Conservation (phyloP, 2,113 vertebrate species). For the Amazona guildingii region DNA sequence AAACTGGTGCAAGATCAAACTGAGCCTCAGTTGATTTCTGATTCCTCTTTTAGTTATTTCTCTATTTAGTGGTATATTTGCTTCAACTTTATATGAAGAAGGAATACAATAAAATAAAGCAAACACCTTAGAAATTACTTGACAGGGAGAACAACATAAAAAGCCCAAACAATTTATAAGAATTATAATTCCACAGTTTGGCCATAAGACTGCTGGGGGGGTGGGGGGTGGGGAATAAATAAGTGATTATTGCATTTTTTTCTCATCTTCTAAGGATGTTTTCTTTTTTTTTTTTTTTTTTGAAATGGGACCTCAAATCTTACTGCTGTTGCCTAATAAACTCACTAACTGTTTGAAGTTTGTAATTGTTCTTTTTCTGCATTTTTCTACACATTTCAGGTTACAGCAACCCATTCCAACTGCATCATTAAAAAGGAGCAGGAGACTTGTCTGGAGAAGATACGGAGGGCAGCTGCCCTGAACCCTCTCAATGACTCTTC, state of each 20-base stretch:
- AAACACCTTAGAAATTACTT: not conserved
- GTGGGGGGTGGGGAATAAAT: too few relatives aligned
- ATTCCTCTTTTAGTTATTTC: not conserved
- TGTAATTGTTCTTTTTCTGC: not conserved
- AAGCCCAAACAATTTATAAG: rapidly evolving
- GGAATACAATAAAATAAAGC: not conserved
- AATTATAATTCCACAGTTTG: not conserved
- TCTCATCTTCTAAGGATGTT: not conserved
- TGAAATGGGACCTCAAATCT: not conserved
- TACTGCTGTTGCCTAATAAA: not conserved
- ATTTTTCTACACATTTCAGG: not conserved
- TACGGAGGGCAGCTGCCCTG: constrained; percentile 65
- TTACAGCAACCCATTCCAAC: constrained; percentile 71
- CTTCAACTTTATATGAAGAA: not conserved
- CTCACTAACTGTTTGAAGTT: not conserved
- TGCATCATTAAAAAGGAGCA: constrained; percentile 82
- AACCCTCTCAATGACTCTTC: constrained; percentile 72
- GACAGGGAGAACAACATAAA: not conserved
- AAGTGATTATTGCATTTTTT: not conserved
- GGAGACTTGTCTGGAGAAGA: constrained; percentile 76
- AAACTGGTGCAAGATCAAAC: not conserved
- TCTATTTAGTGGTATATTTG: not conserved
- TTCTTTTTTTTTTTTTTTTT: not conserved
- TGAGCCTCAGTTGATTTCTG: not conserved
- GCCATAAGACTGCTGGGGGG: not conserved